phyloP scores from a whole-genome alignment of 2,888 invertebrate genomes.

The Pseudoips prasinana region DNA sequence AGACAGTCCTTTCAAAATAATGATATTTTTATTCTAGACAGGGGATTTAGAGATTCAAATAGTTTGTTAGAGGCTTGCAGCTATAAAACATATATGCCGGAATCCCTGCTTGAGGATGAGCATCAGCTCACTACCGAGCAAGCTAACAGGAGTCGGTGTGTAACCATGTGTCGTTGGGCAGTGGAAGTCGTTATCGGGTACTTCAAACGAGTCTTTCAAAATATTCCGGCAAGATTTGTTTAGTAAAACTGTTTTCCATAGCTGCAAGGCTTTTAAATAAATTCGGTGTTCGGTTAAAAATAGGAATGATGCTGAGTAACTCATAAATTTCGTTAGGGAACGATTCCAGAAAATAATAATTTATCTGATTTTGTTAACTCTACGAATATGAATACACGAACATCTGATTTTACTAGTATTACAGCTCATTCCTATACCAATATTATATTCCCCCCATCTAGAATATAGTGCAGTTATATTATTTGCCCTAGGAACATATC shows the following conservation, averaged over 20 bases:
- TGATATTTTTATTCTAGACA: conserved; percentile 13
- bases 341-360: conserved; percentile 2
- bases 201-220: conserved; percentile 8
- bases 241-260: conserved; percentile 9
- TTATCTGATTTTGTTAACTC: conserved; percentile 5
- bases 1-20: conserved; percentile 8
- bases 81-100: conserved; percentile 6
- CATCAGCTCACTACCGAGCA: conserved; percentile 9
- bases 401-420: conserved; percentile 4
- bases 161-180: conserved; percentile 10
- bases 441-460: conserved; percentile 3
- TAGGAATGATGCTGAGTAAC: conserved; percentile 10
- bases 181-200: conserved; percentile 12
- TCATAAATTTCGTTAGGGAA: conserved; percentile 1
- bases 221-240: conserved; percentile 4
- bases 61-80: conserved; percentile 3
- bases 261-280: conserved; percentile 13
- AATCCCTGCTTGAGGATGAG: conserved; percentile 8
- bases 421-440: background rate
- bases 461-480: conserved; percentile 3
- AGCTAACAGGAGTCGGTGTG: conserved; percentile 9
- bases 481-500: conserved; percentile 1
- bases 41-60: conserved; percentile 7
- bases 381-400: conserved; percentile 9
- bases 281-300: conserved; percentile 9